Conservation (phyloP, 1,140 invertebrate genomes). For the Holotrichia oblita region DNA sequence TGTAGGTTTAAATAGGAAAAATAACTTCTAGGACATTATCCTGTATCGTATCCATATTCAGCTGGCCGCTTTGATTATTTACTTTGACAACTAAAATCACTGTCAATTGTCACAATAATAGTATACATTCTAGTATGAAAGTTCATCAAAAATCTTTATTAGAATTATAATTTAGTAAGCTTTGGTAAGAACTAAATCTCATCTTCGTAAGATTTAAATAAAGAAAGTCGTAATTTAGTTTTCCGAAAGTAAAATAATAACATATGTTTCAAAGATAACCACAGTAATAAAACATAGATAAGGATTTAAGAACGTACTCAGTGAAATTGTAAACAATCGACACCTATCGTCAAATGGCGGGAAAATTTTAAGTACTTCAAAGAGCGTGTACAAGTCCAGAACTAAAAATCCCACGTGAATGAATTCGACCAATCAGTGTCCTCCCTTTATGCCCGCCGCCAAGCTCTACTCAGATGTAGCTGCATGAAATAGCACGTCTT, state of each 20-base stretch:
- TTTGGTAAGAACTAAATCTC: background rate
- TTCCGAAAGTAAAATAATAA: too few species aligned
- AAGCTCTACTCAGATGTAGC: constrained; percentile 65
- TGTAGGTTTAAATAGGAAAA: constrained; percentile 90
- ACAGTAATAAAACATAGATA: background rate
- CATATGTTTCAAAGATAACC: too few species aligned
- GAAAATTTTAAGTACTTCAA: constrained; percentile 44
- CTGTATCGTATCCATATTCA: constrained; percentile 61
- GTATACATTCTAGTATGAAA: background rate
- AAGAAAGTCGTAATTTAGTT: too few species aligned
- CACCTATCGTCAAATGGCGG: constrained; percentile 49
- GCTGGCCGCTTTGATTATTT: constrained; percentile 11
- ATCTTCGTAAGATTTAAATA: too few species aligned
- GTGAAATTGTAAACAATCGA: constrained; percentile 37
- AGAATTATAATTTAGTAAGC: background rate
- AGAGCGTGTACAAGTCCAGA: constrained; percentile 43
- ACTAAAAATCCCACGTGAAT: constrained; percentile 62
- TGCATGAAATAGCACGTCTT: constrained; percentile 65
- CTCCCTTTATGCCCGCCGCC: constrained; percentile 69
- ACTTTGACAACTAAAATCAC: constrained; percentile 31
- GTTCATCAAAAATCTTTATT: background rate
- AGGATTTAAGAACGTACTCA: constrained; percentile 30
- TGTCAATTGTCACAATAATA: background rate
- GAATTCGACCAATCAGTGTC: constrained; percentile 65
- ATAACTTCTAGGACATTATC: constrained; percentile 91